phyloP scores from a whole-genome alignment of 2,113 vertebrate genomes.

The Notiomystis cincta region DNA sequence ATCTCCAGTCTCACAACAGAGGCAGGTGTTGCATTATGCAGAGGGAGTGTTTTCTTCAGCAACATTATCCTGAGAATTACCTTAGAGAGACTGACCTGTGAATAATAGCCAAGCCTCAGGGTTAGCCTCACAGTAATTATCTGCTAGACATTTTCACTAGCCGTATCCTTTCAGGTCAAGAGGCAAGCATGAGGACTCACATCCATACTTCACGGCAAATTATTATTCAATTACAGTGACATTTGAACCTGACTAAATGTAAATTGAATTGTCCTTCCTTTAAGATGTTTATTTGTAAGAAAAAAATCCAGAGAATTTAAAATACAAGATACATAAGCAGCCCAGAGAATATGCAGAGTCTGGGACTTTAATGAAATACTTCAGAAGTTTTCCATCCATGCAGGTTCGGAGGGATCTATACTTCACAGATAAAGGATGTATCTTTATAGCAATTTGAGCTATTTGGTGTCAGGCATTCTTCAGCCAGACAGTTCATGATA shows the following conservation, averaged over 20 bases:
- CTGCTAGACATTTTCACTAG: slow-evolving; percentile 67
- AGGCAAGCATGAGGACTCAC: background rate
- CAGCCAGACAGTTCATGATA: background rate
- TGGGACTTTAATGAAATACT: background rate
- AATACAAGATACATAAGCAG: background rate
- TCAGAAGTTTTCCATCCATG: background rate
- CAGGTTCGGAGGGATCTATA: background rate
- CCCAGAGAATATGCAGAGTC: background rate
- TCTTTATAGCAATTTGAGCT: background rate
- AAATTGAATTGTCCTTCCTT: slow-evolving; percentile 23
- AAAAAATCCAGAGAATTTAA: slow-evolving; percentile 1
- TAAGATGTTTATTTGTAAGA: background rate
- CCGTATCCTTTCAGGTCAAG: slow-evolving; percentile 65
- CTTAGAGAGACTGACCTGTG: slow-evolving; percentile 75
- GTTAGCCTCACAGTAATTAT: slow-evolving; percentile 74
- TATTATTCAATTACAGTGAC: slow-evolving; percentile 41
- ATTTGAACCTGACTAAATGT: background rate
- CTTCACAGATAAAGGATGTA: background rate
- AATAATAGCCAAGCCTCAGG: slow-evolving; percentile 77
- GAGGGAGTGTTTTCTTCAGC: slow-evolving; percentile 33
- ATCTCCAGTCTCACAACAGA: background rate
- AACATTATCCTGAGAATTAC: slow-evolving; percentile 72
- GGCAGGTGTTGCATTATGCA: slow-evolving; percentile 49
- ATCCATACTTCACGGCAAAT: slow-evolving; percentile 20
- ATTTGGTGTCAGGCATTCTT: background rate